Evolutionary conservation across 2,888 invertebrate genomes (phyloP).

Genomic region (Synergus japonicus): DNA sequence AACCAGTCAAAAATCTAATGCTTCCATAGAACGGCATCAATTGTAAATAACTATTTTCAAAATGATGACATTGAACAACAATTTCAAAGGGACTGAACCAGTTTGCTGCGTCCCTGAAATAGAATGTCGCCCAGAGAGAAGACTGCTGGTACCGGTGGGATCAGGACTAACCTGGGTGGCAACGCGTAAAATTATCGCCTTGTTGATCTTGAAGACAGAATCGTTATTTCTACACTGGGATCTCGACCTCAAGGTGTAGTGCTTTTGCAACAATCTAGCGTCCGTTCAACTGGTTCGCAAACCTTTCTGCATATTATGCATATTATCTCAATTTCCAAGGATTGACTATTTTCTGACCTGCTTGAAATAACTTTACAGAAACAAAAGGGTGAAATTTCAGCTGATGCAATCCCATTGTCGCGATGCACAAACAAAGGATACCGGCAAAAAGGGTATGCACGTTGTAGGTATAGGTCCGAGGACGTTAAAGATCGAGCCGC

Average conservation of each 20-base stretch:
- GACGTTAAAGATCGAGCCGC: constrained; percentile 43
- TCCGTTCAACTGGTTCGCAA: neutral
- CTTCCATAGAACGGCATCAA: too few species aligned
- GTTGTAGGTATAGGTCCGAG: constrained; percentile 9
- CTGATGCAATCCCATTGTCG: neutral
- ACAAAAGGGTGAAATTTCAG: neutral
- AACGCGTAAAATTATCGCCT: constrained; percentile 66
- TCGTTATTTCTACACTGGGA: constrained; percentile 63
- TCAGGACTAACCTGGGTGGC: constrained; percentile 64
- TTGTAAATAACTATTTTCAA: too few species aligned
- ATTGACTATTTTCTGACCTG: neutral
- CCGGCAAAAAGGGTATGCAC: constrained; percentile 40
- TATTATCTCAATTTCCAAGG: neutral
- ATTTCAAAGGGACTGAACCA: neutral
- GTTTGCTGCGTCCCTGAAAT: constrained; percentile 42
- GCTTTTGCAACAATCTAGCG: neutral
- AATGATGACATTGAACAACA: neutral
- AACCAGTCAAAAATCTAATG: too few species aligned
- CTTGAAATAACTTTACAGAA: neutral
- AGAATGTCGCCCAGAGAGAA: constrained; percentile 42
- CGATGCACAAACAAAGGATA: constrained; percentile 40
- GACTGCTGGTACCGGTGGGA: constrained; percentile 12
- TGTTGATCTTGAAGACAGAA: constrained; percentile 64
- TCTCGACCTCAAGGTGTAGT: constrained; percentile 30
- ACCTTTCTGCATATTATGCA: neutral